A percentile compares a stretch with the other conserved stretches of the same genome.
Conservation (phyloP, 2,797 vertebrate genomes). For the Thripadectes ignobilis region DNA sequence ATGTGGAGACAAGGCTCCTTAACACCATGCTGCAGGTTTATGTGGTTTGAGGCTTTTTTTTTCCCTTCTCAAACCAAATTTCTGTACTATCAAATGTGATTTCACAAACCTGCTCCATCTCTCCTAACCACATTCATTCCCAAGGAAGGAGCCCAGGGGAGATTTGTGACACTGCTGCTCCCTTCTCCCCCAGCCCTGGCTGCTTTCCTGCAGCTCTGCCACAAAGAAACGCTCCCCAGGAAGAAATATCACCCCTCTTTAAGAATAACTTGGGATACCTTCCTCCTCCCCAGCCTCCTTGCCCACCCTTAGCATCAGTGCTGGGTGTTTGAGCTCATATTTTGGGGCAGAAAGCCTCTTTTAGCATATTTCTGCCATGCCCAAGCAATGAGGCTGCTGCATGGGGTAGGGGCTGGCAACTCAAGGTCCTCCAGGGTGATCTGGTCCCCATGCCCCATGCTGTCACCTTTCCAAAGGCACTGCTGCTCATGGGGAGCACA, state of each 20-base stretch:
- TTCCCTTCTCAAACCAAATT: constrained; percentile 6
- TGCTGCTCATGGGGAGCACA: accelerated
- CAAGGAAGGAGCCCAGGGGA: not conserved
- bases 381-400: not conserved
- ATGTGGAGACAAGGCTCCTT: not conserved
- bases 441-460: not conserved
- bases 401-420: not conserved
- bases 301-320: not conserved
- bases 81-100: not conserved
- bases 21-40: not conserved
- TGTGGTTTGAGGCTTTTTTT: not conserved
- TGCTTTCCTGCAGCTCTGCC: not conserved
- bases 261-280: not conserved
- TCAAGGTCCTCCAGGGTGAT: not conserved
- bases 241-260: not conserved
- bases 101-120: constrained; percentile 6
- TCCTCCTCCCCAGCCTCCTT: not conserved
- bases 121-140: not conserved
- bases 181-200: not conserved
- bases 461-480: not conserved
- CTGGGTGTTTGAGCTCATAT: not conserved
- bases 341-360: not conserved
- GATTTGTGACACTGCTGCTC: not conserved
- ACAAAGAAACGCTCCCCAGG: not conserved
- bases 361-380: not conserved